A percentile compares a stretch with the other conserved stretches of the same genome.
These are phyloP conservation scores for Choloepus didactylus DNA, from an alignment of 2,797 vertebrate species.

Conservation along the genomic window DNA sequence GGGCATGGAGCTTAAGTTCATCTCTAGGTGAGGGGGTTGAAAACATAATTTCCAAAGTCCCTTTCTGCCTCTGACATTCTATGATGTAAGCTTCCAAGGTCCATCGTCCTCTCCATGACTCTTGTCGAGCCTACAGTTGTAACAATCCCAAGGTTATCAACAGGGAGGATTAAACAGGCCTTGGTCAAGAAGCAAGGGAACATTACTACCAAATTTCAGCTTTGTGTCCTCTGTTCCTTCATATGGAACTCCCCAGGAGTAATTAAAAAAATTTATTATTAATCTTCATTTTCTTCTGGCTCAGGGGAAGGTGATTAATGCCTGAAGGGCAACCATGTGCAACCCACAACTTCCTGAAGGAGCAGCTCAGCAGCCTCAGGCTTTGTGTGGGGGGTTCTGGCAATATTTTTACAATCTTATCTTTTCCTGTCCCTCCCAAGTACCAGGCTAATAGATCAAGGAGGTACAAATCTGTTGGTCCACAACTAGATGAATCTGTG, in stretches of 20 bases:
- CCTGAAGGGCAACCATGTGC: slow-evolving; percentile 74
- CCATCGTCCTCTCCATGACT: background rate
- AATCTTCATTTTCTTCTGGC: slow-evolving; percentile 63
- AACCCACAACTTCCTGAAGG: slow-evolving; percentile 53
- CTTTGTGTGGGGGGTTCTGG: slow-evolving; percentile 37
- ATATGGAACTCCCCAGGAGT: slow-evolving; percentile 29
- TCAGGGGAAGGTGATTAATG: slow-evolving; percentile 75
- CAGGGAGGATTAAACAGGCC: background rate
- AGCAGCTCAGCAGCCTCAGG: background rate
- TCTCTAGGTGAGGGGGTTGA: background rate
- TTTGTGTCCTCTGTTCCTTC: slow-evolving; percentile 5
- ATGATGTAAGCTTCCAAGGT: background rate
- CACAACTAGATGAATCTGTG: background rate
- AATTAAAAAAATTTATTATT: background rate
- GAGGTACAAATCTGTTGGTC: background rate
- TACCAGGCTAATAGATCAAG: background rate
- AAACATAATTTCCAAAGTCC: background rate
- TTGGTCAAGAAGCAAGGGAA: background rate
- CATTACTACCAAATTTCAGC: background rate
- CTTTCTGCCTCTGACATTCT: background rate
- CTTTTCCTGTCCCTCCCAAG: background rate
- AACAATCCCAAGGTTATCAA: background rate
- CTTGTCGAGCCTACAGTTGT: background rate
- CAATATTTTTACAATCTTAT: slow-evolving; percentile 4
- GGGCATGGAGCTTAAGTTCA: background rate